A percentile compares a stretch with the other conserved stretches of the same genome.
phyloP scores from a whole-genome alignment of 2,797 vertebrate species.

The Cirrhinus molitorella region DNA sequence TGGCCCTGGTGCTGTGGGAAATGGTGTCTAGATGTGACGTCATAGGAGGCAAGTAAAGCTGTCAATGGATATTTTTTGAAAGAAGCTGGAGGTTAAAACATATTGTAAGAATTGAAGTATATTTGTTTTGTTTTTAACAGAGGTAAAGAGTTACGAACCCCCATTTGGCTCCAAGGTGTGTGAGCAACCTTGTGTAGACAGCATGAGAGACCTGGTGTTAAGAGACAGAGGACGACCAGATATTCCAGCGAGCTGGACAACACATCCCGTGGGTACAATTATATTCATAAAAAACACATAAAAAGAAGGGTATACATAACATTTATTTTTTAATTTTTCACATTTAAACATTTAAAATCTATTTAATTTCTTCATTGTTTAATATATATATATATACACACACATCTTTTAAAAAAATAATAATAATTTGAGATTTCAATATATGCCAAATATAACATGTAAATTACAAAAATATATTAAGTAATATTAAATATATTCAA shows the following conservation, averaged over 20 bases:
- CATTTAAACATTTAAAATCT: neutral
- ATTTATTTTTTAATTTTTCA: neutral
- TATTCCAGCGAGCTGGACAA: slow-evolving; percentile 84
- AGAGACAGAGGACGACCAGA: slow-evolving; percentile 88
- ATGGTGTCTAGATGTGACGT: slow-evolving; percentile 87
- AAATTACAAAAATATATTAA: too few relatives aligned
- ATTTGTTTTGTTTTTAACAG: slow-evolving; percentile 63
- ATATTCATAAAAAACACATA: neutral
- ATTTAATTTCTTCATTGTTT: neutral
- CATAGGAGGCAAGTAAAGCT: slow-evolving; percentile 81
- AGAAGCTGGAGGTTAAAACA: too few relatives aligned
- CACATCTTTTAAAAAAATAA: too few relatives aligned
- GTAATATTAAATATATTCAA: too few relatives aligned
- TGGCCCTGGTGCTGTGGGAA: slow-evolving; percentile 91
- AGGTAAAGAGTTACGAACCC: slow-evolving; percentile 87
- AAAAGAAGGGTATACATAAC: neutral
- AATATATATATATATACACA: neutral
- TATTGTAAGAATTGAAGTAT: neutral
- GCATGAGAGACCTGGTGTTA: slow-evolving; percentile 90
- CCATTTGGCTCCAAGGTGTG: slow-evolving; percentile 89
- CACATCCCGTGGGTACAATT: slow-evolving; percentile 79
- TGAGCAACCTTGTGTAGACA: slow-evolving; percentile 90
- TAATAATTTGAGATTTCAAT: neutral
- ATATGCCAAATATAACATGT: too few relatives aligned
- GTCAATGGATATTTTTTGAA: neutral